Percentiles rank a stretch among this genome's conserved stretches.
Conservation (phyloP, 2,797 vertebrate genomes). For the Coccyzus lansbergi region DNA sequence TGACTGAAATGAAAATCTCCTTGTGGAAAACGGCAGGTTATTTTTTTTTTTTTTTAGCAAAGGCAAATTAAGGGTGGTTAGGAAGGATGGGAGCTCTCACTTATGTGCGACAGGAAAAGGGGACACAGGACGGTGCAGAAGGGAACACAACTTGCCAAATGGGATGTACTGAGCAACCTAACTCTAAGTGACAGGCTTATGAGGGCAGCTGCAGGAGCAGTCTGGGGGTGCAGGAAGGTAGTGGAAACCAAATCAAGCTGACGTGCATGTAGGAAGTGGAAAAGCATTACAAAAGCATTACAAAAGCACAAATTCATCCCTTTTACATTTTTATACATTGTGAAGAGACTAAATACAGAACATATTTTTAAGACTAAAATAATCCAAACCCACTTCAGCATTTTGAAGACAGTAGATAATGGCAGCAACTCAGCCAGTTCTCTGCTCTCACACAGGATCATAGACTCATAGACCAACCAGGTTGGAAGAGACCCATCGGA, state of each 20-base stretch:
- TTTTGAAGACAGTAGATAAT: not conserved
- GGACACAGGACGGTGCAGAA: not conserved
- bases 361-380: not conserved
- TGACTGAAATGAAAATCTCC: not conserved
- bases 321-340: not conserved
- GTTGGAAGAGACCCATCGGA: too few species aligned
- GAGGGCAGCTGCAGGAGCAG: not conserved
- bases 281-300: constrained; percentile 12
- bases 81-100: not conserved
- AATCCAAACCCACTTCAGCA: not conserved
- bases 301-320: not conserved
- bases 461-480: too few species aligned
- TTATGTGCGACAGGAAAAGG: not conserved
- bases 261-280: not conserved
- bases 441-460: not conserved
- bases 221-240: not conserved
- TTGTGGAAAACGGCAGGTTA: not conserved
- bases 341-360: constrained; percentile 12
- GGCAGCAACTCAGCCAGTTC: not conserved
- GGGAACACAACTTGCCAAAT: not conserved
- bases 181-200: not conserved
- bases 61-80: not conserved
- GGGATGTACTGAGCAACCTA: not conserved
- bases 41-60: not conserved
- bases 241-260: not conserved